These are phyloP conservation scores for Phoxinus dragarum DNA, from an alignment of 2,797 vertebrate species.

Conservation along the genomic window DNA sequence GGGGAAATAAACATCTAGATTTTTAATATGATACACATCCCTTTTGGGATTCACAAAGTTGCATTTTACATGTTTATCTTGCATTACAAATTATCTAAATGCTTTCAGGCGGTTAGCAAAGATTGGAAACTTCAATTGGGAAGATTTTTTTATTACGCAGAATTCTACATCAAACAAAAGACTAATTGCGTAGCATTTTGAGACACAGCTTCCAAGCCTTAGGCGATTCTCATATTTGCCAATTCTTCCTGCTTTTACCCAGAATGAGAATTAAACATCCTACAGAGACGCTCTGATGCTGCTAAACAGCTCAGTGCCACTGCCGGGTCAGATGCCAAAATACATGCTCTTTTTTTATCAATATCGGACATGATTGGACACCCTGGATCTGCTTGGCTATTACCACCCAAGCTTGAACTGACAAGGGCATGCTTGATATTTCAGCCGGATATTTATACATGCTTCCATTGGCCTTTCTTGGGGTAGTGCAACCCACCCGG, in stretches of 20 bases:
- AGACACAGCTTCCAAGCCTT: background rate
- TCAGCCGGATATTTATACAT: slow-evolving; percentile 37
- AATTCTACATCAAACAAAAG: slow-evolving; percentile 21
- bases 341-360: slow-evolving; percentile 33
- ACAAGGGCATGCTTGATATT: slow-evolving; percentile 54
- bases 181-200: slow-evolving; percentile 7
- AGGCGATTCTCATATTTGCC: background rate
- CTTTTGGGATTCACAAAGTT: slow-evolving; percentile 1
- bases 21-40: background rate
- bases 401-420: slow-evolving; percentile 30
- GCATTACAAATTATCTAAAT: background rate
- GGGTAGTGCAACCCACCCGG: slow-evolving; percentile 1
- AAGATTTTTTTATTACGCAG: background rate
- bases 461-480: slow-evolving; percentile 13
- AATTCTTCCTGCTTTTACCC: background rate
- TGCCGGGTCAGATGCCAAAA: slow-evolving; percentile 44
- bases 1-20: no score
- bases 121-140: background rate
- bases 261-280: slow-evolving; percentile 3
- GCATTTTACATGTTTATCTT: slow-evolving; percentile 11
- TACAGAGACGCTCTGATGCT: background rate
- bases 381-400: slow-evolving; percentile 43
- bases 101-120: slow-evolving; percentile 2
- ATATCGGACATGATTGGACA: slow-evolving; percentile 23
- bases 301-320: slow-evolving; percentile 43